Evolutionary conservation across 2,888 invertebrate species (phyloP).

Genomic region (Itoplectis maculator): DNA sequence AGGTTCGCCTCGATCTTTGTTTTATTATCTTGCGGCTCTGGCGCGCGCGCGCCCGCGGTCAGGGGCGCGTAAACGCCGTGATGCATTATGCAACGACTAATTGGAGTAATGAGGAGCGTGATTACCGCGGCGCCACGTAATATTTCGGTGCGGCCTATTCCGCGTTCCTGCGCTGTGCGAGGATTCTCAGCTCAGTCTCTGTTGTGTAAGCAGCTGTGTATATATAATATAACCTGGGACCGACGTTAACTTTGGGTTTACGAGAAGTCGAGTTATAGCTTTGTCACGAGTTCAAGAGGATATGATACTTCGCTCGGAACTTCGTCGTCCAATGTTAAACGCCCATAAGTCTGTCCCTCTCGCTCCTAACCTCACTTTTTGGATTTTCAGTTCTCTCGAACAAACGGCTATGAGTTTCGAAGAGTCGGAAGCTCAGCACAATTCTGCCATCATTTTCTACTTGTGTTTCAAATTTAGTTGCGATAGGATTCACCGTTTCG

Average conservation of each 20-base stretch:
- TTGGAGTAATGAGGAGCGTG: conserved; percentile 77
- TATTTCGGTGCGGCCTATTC: conserved; percentile 68
- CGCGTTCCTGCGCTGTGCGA: conserved; percentile 5
- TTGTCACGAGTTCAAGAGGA: too few species aligned
- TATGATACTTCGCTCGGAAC: too few species aligned
- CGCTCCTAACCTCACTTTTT: too few species aligned
- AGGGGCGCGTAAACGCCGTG: conserved; percentile 71
- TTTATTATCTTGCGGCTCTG: conserved; percentile 74
- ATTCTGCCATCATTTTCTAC: too few species aligned
- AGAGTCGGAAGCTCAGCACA: too few species aligned
- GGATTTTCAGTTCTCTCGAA: too few species aligned
- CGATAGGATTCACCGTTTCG: too few species aligned
- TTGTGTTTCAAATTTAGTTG: too few species aligned
- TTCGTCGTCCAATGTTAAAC: too few species aligned
- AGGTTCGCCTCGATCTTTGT: conserved; percentile 69
- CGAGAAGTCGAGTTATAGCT: conserved; percentile 14
- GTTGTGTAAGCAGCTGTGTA: conserved; percentile 6
- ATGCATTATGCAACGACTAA: conserved; percentile 77
- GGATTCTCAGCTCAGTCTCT: conserved; percentile 30
- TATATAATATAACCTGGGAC: conserved; percentile 11
- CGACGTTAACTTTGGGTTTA: conserved; percentile 23
- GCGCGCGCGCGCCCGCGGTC: conserved; percentile 67
- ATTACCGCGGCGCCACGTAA: conserved; percentile 74
- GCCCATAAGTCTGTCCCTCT: too few species aligned
- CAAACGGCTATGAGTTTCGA: too few species aligned